Evolutionary conservation across 2,113 vertebrate species (phyloP), one percentile per base, ranked within the genome.

Genomic region (Pseudorhombus dupliciocellatus): DNA sequence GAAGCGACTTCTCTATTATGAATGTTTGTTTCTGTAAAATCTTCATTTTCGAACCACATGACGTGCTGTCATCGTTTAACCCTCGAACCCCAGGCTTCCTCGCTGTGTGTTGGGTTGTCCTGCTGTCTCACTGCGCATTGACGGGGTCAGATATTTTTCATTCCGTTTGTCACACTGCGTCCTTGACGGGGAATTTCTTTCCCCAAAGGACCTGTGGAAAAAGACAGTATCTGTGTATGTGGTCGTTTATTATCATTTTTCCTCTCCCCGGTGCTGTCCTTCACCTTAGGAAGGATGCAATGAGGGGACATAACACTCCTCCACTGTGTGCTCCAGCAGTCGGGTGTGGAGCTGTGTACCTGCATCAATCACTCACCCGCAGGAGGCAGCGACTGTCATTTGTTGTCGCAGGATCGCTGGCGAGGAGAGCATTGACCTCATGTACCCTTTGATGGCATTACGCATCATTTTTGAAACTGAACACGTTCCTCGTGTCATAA

Each of bases 161-260:
- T 83, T 76, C 68, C 44, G 62, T 14, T 14, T 69, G 75, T 79
- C 66, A 67, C 37, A 40, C 50, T 7, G 30, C 25, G 24, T 62
- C 57, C 73, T 60, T 24, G 0, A 46, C 37, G 44, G 70, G 71
- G 71, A 69, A 59, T 79, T 59, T 79, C 46, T 76, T 65, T 63
- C 63, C 70, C 66, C 31, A 53, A 31, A 70, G 31, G 31, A 6
- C 65, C 66, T 24, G 4, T 24, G 61, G 65, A n/a, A n/a, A 40
- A 60, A 65, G 25, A 14, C 67, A 5, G 55, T 0, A 31, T 4
- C 65, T 63, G 46, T 11, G 50, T 31, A 42, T 62, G 5, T 16
- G 62, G 50, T 61, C 66, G 66, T 79, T 79, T 73, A 65, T 84
- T 53, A 37, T 69, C 24, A 25, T 70, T 8, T 65, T 48, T 42